Evolutionary conservation across 2,797 vertebrate genomes (phyloP).

Genomic region (Platalea minor): DNA sequence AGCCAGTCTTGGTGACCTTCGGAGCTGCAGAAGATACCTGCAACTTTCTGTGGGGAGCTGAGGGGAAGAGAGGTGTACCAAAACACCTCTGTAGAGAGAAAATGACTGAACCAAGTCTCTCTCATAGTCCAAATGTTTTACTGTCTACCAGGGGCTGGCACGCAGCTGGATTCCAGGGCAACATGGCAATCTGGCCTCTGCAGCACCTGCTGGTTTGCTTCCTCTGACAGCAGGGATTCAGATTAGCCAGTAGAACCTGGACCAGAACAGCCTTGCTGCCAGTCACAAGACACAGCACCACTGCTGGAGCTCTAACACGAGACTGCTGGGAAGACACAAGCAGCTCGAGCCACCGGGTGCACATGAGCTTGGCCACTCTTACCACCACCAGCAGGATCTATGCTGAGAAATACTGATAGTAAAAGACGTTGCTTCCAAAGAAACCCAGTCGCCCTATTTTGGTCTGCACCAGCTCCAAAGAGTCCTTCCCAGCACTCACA

Average conservation of each 20-base stretch:
- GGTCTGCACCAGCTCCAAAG: background rate
- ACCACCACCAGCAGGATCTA: background rate
- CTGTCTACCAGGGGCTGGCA: background rate
- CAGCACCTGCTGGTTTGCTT: background rate
- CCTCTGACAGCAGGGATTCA: background rate
- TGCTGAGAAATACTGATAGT: background rate
- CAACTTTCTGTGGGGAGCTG: background rate
- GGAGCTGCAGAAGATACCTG: background rate
- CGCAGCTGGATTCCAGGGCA: background rate
- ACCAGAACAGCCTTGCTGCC: background rate
- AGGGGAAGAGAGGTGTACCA: background rate
- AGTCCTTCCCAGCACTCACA: background rate
- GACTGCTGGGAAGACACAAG: background rate
- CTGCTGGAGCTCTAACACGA: background rate
- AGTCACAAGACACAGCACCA: background rate
- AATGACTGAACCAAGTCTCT: background rate
- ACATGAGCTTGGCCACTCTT: background rate
- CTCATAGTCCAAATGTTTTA: rapidly evolving
- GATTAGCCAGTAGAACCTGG: background rate
- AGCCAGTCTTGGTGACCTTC: background rate
- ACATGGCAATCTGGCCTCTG: background rate
- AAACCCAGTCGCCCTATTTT: background rate
- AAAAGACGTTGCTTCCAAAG: background rate
- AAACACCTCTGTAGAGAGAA: background rate
- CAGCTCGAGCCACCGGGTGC: background rate